Evolutionary conservation across 2,888 invertebrate genomes (phyloP).

Genomic region (Mythimna lalbum): DNA sequence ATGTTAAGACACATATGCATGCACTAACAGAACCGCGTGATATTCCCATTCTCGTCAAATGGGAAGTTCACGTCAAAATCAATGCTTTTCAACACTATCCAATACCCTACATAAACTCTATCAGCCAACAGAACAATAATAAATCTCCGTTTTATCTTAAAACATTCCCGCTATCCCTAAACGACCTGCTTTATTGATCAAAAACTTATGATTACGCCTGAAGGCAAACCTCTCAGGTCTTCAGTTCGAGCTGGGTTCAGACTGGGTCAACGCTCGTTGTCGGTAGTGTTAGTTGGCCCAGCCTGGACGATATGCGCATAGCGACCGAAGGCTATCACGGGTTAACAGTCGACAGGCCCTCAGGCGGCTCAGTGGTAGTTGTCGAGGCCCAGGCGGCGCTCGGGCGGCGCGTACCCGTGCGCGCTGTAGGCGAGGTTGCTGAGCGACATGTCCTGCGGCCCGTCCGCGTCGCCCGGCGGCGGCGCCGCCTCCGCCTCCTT

Average conservation of each 20-base stretch:
- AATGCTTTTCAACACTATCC: slow-evolving; percentile 55
- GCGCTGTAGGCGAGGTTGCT: slow-evolving; percentile 78
- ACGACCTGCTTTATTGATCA: slow-evolving; percentile 41
- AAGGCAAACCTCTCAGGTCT: slow-evolving; percentile 20
- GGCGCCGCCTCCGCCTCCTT: slow-evolving; percentile 73
- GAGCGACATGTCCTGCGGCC: slow-evolving; percentile 87
- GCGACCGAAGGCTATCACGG: slow-evolving; percentile 2
- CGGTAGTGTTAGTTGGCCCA: slow-evolving; percentile 17
- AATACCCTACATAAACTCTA: slow-evolving; percentile 60
- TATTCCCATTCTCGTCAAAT: slow-evolving; percentile 33
- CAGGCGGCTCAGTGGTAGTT: slow-evolving; percentile 77
- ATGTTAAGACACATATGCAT: slow-evolving; percentile 70
- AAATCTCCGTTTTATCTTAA: slow-evolving; percentile 54
- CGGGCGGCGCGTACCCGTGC: slow-evolving; percentile 75
- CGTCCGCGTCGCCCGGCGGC: slow-evolving; percentile 77
- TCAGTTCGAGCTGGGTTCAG: slow-evolving; percentile 16
- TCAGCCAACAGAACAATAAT: slow-evolving; percentile 65
- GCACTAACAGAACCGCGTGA: slow-evolving; percentile 65
- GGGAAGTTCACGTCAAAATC: slow-evolving; percentile 42
- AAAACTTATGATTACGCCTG: slow-evolving; percentile 40
- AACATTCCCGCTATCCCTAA: slow-evolving; percentile 47
- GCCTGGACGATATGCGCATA: slow-evolving; percentile 19
- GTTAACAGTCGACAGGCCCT: neutral
- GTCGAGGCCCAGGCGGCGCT: slow-evolving; percentile 79
- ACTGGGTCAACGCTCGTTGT: slow-evolving; percentile 25